These are phyloP conservation scores for Aphidoletes aphidimyza DNA, from an alignment of 2,888 invertebrate species.

Conservation along the genomic window DNA sequence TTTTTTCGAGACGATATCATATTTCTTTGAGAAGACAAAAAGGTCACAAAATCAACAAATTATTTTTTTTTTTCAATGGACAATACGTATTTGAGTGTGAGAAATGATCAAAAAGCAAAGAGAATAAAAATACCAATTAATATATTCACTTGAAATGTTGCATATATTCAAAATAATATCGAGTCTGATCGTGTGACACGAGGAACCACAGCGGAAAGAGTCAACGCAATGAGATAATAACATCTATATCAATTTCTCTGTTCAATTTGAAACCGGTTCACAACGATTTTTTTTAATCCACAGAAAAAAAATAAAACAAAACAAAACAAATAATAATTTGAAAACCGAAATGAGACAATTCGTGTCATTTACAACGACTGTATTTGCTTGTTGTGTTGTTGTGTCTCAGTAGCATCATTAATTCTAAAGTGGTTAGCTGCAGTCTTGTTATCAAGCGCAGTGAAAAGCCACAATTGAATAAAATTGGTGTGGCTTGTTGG, in stretches of 20 bases:
- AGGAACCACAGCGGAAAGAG: neutral
- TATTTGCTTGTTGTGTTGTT: neutral
- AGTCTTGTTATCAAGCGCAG: neutral
- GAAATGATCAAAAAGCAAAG: neutral
- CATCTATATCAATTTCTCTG: neutral
- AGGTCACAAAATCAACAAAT: neutral
- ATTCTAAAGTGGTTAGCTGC: neutral
- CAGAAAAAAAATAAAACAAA: neutral
- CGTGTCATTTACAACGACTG: neutral
- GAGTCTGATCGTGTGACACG: neutral
- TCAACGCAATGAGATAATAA: neutral
- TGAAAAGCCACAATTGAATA: slow-evolving; percentile 9
- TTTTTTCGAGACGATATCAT: neutral
- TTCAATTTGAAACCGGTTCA: slow-evolving; percentile 14
- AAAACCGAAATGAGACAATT: slow-evolving; percentile 15
- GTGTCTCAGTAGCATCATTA: neutral
- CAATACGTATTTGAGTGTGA: neutral
- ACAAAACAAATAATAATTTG: neutral
- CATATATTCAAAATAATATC: neutral
- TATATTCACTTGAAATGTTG: neutral
- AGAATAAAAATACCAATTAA: neutral
- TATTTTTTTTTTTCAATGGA: neutral
- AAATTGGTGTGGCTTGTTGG: neutral
- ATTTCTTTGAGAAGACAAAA: neutral
- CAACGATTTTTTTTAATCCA: neutral